Evolutionary conservation across 2,113 vertebrate species (phyloP).

Genomic region (Melanerpes formicivorus): DNA sequence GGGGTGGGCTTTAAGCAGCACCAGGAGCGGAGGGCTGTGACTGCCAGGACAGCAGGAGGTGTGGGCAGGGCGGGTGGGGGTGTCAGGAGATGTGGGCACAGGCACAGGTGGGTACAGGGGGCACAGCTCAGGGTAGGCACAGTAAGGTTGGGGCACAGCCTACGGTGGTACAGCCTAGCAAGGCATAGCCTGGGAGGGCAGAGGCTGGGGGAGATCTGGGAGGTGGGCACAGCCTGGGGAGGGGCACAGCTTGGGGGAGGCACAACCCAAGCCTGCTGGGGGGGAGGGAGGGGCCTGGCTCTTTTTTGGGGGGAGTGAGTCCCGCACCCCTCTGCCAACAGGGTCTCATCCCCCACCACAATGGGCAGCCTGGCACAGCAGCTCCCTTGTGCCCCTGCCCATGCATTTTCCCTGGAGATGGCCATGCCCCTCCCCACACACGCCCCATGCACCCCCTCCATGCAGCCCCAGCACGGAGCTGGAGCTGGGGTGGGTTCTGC

Average conservation of each 20-base stretch:
- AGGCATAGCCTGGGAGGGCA: too few relatives aligned
- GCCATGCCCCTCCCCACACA: neutral
- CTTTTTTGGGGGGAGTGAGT: neutral
- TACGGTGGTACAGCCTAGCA: too few relatives aligned
- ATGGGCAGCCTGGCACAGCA: neutral
- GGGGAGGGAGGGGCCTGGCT: too few relatives aligned
- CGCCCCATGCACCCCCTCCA: neutral
- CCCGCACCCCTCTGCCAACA: fast-evolving
- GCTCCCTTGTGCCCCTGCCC: neutral
- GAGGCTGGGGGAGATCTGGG: too few relatives aligned
- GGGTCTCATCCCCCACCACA: neutral
- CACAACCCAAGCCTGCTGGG: too few relatives aligned
- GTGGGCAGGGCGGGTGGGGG: conserved; percentile 2
- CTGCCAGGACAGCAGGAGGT: neutral
- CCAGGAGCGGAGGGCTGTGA: neutral
- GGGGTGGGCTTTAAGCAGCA: neutral
- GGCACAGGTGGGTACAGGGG: neutral
- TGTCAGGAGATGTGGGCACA: neutral
- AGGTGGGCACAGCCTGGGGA: too few relatives aligned
- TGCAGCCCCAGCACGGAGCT: too few relatives aligned
- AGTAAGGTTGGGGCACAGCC: neutral
- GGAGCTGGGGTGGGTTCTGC: too few relatives aligned
- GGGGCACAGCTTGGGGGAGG: neutral
- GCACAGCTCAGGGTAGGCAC: neutral
- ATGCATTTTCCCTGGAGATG: neutral